Base-by-base conservation (phyloP, 2,888 invertebrate species). In the Dicyrtoma fusca region DNA sequence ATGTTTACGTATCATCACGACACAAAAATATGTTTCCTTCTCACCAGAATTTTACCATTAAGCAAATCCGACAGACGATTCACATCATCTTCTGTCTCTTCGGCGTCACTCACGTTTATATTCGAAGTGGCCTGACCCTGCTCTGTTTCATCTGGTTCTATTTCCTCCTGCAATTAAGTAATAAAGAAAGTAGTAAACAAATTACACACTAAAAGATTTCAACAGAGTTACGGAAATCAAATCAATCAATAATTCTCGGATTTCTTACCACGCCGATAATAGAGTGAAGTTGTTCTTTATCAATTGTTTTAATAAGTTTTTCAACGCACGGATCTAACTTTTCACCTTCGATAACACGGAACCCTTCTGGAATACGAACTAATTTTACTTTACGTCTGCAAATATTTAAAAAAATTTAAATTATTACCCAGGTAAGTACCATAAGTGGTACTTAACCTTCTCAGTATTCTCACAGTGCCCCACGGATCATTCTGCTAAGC, bases 271-370 rank as follows among this genome's bases (percentile, higher is more conserved):
- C 76, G 5, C 76, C 75, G 26, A 76, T 70, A n/a, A 75, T 68
- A 17, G 63, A 66, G 49, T 74, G 66, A 34, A 66, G 34, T 17
- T 64, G 53, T 17, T 71, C 71, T 17, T 63, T 51, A 11, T 72
- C 61, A n/a, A 62, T 62, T 1, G 66, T 64, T 45, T 69, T 68
- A 26, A 76, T 64, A 4, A 75, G 57, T 14, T 70, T 66, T 69
- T 69, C 53, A 1, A 77, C 68, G 66, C 74, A 74, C 23, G 75
- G 77, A 70, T 77, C 77, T 23, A 77, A 45, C 25, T 74, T 74
- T 62, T 75, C 75, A 21, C 74, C 75, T 17, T 69, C 70, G 25
- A 61, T 51, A 5, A 71, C 61, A 23, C 73, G 64, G 44, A 73
- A 75, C 21, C 73, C 73, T 66, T 76, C 72, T 14, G 76, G 75